phyloP scores from a whole-genome alignment of 2,888 invertebrate species.

The Aphidoletes aphidimyza region DNA sequence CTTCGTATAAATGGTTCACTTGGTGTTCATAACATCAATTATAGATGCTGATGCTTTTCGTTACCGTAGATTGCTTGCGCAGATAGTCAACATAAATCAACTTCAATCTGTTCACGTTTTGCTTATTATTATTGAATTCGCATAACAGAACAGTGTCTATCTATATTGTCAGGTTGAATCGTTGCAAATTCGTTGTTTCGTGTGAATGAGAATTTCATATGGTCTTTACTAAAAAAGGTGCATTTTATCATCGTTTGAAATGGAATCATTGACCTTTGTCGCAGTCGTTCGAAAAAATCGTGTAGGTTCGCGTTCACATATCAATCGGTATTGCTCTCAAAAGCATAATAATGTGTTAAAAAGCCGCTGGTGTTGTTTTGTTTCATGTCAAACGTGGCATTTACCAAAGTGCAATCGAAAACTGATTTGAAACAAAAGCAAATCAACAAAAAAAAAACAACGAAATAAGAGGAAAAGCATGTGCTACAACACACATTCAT shows the following conservation, averaged over 20 bases:
- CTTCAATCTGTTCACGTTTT: no score
- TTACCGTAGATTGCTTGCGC: not conserved
- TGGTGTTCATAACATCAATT: slow-evolving; percentile 7
- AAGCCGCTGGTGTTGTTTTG: not conserved
- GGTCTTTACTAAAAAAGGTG: no score
- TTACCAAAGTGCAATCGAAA: not conserved
- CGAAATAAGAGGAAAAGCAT: not conserved
- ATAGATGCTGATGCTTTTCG: not conserved
- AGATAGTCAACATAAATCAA: not conserved
- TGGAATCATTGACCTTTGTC: no score
- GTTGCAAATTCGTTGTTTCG: no score
- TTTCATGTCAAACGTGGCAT: not conserved
- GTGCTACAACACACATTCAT: not conserved
- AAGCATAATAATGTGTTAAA: slow-evolving; percentile 20
- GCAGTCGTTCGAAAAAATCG: not conserved
- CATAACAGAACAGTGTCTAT: no score
- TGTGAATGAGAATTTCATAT: no score
- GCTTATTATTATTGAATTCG: no score
- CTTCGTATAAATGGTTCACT: slow-evolving; percentile 21
- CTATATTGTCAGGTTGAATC: no score
- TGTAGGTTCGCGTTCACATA: not conserved
- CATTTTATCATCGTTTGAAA: no score
- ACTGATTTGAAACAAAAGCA: not conserved
- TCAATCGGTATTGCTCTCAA: not conserved
- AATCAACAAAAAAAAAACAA: not conserved